Conservation (phyloP, 1,140 invertebrate genomes). For the Caerostris extrusa region DNA sequence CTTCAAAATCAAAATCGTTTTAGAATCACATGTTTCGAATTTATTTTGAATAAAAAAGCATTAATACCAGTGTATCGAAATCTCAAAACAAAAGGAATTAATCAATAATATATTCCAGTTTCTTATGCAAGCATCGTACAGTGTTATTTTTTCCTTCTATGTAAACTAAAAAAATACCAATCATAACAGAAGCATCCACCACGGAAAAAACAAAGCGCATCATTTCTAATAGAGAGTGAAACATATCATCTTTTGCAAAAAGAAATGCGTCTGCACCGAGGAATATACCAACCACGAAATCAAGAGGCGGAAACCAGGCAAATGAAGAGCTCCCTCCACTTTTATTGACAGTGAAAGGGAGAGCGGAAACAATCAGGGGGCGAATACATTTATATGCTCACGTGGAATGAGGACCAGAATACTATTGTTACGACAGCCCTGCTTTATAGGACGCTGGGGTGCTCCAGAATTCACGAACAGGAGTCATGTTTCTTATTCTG, state of each 20-base stretch:
- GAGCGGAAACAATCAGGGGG: background rate
- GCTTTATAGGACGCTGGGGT: background rate
- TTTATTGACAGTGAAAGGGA: background rate
- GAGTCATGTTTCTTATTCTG: too few species aligned
- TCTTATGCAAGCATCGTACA: too few species aligned
- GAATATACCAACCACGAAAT: background rate
- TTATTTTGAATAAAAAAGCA: too few species aligned
- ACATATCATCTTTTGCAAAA: background rate
- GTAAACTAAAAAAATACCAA: too few species aligned
- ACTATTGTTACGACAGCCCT: background rate
- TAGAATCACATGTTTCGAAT: too few species aligned
- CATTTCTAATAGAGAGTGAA: background rate
- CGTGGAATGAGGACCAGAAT: background rate
- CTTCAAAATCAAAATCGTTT: too few species aligned
- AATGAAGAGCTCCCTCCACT: background rate
- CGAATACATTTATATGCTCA: background rate
- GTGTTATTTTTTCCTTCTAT: too few species aligned
- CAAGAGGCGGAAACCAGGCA: background rate
- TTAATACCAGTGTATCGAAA: too few species aligned
- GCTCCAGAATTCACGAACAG: too few species aligned
- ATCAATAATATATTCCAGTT: too few species aligned
- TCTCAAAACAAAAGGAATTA: too few species aligned
- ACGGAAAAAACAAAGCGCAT: background rate
- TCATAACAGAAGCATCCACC: background rate
- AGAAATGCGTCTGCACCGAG: background rate